Conservation (phyloP, 2,888 invertebrate genomes). For the Ceratothoa steindachneri region DNA sequence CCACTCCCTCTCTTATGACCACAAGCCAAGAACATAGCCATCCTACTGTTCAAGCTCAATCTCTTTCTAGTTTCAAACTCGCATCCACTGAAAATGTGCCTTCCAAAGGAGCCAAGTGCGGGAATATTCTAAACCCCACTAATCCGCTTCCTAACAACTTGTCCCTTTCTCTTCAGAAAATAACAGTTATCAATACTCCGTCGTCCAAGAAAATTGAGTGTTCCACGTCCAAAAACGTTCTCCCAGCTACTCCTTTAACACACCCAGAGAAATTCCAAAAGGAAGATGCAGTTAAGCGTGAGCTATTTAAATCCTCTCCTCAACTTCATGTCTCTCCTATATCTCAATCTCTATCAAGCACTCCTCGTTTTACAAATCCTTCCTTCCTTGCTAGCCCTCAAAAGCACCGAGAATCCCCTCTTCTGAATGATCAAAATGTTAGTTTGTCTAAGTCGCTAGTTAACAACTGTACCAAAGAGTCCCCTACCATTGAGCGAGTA, state of each 20-base stretch:
- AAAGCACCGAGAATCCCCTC: neutral
- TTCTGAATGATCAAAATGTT: neutral
- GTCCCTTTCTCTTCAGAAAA: neutral
- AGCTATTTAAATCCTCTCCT: slow-evolving; percentile 16
- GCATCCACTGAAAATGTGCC: neutral
- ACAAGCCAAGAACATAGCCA: neutral
- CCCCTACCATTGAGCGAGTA: neutral
- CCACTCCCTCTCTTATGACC: neutral
- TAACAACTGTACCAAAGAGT: neutral
- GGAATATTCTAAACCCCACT: neutral
- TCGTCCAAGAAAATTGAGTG: neutral
- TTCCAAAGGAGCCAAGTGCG: neutral
- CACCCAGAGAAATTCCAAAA: slow-evolving; percentile 39
- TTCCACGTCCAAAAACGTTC: neutral
- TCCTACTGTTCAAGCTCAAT: neutral
- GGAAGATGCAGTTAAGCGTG: neutral
- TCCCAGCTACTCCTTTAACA: slow-evolving; percentile 44
- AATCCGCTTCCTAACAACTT: slow-evolving; percentile 1
- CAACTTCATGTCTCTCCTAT: neutral
- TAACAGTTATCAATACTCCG: neutral
- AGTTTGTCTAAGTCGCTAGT: neutral
- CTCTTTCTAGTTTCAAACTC: neutral
- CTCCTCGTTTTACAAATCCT: neutral
- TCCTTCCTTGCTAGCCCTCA: neutral
- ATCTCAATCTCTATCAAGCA: neutral